Evolutionary conservation across 2,113 vertebrate genomes (phyloP), one percentile per base, ranked within the genome.

Genomic region (Mesitornis unicolor): DNA sequence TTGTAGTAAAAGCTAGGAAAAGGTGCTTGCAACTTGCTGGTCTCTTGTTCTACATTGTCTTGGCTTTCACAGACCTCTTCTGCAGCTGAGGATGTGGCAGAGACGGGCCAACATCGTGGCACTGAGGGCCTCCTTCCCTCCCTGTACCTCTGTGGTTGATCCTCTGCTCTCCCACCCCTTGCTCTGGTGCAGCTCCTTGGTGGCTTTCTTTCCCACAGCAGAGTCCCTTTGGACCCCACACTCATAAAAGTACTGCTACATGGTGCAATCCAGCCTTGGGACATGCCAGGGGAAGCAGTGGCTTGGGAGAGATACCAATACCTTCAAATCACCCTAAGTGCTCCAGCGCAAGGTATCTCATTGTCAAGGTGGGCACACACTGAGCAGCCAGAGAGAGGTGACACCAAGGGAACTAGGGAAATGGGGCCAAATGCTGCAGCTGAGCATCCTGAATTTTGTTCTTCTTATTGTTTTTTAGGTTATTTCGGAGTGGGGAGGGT

Each of bases 371-470:
- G 29, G 36, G 61, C 24, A 38, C 14, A 43, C 5, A 13, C 6
- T 11, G 29, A 74, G 61, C 33, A 79, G 31, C 9, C 53, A 71
- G 38, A 78, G 74, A 75, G 15, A 63, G 42, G 33, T 36, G 22
- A 64, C 11, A 24, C n/a, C 13, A 28, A 4, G 40, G 45, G 22
- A 86, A 69, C 0, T 1, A 47, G 36, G 29, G 76, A 57, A 71
- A 70, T 0, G 0, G 51, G 59, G 28, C 18, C n/a, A 31, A 85
- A 73, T 0, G 0, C 40, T 90, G 65, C 70, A 74, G 35, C 28
- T 61, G 29, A 88, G 18, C n/a, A 70, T 19, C 54, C 33, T 25
- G n/a, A 45, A 38, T 56, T 80, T 54, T 61, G 26, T 28, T 64
- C 15, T 64, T 50, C 11, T 53, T 29, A 5, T 9, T 22, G 9